Base-by-base conservation (phyloP, 2,113 vertebrate species). In the Dicrurus megarhynchus region DNA sequence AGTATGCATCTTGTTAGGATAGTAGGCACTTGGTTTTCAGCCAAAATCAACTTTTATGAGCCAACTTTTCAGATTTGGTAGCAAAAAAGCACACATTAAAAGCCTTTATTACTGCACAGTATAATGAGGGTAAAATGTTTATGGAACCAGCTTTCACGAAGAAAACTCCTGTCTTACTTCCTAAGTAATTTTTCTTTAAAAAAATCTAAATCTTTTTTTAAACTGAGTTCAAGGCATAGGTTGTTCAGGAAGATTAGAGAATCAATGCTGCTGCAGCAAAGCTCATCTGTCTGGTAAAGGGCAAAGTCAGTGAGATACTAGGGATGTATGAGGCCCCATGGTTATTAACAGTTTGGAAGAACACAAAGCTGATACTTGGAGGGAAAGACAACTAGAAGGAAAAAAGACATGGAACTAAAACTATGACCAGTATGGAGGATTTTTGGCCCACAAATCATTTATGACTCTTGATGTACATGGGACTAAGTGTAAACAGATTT, bases 401-500 rank as follows among this genome's bases (percentile, higher is more conserved):
- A 81, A 71, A 53, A 87, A 89, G 52, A 49, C 39, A 32, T 0
- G 2, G 28, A 69, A 87, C 39, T 60, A 32, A 77, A 49, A 64
- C 49, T 47, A 33, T 27, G 57, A 80, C 11, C 9, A 6, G 8
- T 17, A 61, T 13, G 10, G 32, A 56, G 11, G 18, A 3, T 7
- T 37, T 80, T 26, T 80, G 42, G 55, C n/a, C 61, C n/a, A 75
- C 33, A 88, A 39, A 79, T 75, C 13, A 46, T 0, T 63, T 39
- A 78, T 0, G 0, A 44, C 10, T 52, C 68, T 46, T 70, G 8
- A 70, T 17, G 4, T 16, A 69, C n/a, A 49, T 2, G 1, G 19
- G 16, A 46, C 15, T 77, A 87, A 68, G 17, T 15, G 14, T 2
- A 85, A 53, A 55, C 0, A 7, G 76, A 83, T 37, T 60, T 93